These are phyloP conservation scores for Lophius piscatorius DNA, from an alignment of 2,113 vertebrate genomes.

Conservation along the genomic window DNA sequence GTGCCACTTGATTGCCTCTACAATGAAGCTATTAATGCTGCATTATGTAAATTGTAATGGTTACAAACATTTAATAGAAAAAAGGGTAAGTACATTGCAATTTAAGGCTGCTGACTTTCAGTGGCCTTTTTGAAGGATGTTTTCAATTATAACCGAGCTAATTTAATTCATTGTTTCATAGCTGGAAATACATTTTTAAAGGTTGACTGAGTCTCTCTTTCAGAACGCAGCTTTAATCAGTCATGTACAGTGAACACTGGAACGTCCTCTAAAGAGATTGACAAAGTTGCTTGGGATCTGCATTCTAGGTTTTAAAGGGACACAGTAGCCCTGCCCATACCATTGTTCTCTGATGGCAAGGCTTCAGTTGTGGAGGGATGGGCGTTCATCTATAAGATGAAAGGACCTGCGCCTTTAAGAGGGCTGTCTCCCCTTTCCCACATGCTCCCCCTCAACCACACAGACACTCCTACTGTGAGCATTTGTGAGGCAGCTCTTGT, in stretches of 20 bases:
- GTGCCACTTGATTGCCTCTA: constrained; percentile 66
- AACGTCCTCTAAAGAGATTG: constrained; percentile 84
- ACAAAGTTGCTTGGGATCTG: constrained; percentile 80
- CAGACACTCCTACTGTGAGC: constrained; percentile 80
- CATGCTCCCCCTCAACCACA: constrained; percentile 78
- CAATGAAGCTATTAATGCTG: constrained; percentile 74
- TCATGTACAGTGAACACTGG: constrained; percentile 78
- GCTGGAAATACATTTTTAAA: constrained; percentile 81
- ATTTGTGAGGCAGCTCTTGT: constrained; percentile 80
- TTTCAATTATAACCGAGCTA: constrained; percentile 81
- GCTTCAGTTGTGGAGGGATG: constrained; percentile 62
- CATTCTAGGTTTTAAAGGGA: constrained; percentile 76
- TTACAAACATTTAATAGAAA: constrained; percentile 76
- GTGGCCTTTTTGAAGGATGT: constrained; percentile 79
- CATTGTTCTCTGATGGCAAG: constrained; percentile 56
- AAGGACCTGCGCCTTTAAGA: constrained; percentile 82
- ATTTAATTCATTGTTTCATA: constrained; percentile 81
- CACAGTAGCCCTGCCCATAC: constrained; percentile 49
- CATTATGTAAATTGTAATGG: constrained; percentile 78
- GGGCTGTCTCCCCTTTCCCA: constrained; percentile 75
- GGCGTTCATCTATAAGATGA: constrained; percentile 70
- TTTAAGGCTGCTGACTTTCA: constrained; percentile 80
- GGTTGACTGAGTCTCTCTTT: constrained; percentile 77
- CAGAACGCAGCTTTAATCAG: constrained; percentile 80
- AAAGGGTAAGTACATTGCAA: constrained; percentile 76